A percentile compares a stretch with the other conserved stretches of the same genome.
phyloP scores from a whole-genome alignment of 2,113 vertebrate genomes.

The Montifringilla adamsi region DNA sequence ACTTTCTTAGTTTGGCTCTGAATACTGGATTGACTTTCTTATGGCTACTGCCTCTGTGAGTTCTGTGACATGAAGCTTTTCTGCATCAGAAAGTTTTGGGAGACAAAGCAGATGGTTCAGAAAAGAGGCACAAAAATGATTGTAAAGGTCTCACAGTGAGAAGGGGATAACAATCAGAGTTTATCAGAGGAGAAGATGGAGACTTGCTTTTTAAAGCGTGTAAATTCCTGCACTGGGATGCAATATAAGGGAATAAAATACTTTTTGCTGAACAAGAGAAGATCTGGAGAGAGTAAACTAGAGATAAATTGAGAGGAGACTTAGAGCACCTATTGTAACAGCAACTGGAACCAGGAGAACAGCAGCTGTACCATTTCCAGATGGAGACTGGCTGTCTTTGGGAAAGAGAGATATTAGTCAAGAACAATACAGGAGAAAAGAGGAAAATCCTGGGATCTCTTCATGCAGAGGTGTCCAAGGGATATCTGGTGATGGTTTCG shows the following conservation, averaged over 20 bases:
- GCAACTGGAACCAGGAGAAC: not conserved
- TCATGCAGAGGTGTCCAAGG: not conserved
- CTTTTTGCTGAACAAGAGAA: not conserved
- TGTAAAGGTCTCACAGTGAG: not conserved
- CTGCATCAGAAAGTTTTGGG: not conserved
- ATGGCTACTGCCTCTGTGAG: not conserved
- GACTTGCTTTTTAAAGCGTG: not conserved
- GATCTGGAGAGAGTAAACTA: not conserved
- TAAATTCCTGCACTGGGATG: not conserved
- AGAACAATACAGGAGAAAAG: not conserved
- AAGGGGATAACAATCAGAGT: not conserved
- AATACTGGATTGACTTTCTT: not conserved
- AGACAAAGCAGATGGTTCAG: not conserved
- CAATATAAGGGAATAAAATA: not conserved
- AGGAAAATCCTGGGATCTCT: not conserved
- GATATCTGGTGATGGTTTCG: accelerated
- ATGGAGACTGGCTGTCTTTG: not conserved
- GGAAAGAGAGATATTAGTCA: not conserved
- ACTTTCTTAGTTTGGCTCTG: not conserved
- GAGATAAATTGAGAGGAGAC: not conserved
- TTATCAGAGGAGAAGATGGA: not conserved
- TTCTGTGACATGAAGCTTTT: not conserved
- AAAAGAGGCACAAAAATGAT: not conserved
- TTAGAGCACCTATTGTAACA: not conserved
- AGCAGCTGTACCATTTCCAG: not conserved